Conservation (phyloP, 1,140 invertebrate genomes). For the Penaeus chinensis region DNA sequence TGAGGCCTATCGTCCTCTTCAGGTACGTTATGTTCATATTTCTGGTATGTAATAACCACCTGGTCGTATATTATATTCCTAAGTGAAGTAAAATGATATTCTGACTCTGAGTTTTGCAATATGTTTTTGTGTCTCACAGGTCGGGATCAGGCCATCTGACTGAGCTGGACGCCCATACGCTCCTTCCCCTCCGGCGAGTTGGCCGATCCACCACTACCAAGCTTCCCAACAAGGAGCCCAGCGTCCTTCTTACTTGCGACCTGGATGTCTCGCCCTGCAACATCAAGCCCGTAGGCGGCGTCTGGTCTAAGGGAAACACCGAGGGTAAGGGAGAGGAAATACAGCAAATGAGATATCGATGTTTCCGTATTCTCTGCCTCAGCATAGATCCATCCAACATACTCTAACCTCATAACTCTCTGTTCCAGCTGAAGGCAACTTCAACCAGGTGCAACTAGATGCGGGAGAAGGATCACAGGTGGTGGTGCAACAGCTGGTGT, state of each 20-base stretch:
- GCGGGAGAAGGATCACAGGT: conserved; percentile 43
- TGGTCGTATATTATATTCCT: neutral
- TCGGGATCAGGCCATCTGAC: conserved; percentile 39
- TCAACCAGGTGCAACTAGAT: conserved; percentile 5
- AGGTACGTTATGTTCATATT: conserved; percentile 10
- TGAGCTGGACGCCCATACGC: conserved; percentile 40
- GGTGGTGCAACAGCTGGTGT: conserved; percentile 32
- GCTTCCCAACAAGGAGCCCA: neutral
- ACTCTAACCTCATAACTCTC: neutral
- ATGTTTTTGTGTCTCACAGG: neutral
- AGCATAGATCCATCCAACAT: neutral
- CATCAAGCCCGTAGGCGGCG: conserved; percentile 30
- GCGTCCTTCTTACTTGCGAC: conserved; percentile 41
- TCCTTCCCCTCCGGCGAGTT: conserved; percentile 18
- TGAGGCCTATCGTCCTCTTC: conserved; percentile 45
- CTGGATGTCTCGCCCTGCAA: conserved; percentile 40
- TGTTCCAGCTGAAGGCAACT: conserved; percentile 42
- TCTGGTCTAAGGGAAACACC: conserved; percentile 23
- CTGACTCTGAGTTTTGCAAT: neutral
- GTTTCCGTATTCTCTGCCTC: neutral
- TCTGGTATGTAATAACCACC: no score
- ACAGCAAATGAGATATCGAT: no score
- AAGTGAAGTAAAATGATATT: neutral
- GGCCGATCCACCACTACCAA: conserved; percentile 22
- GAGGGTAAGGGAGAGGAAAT: conserved; percentile 4